These are phyloP conservation scores for Megalops cyprinoides DNA, from an alignment of 2,797 vertebrate genomes.

Conservation along the genomic window DNA sequence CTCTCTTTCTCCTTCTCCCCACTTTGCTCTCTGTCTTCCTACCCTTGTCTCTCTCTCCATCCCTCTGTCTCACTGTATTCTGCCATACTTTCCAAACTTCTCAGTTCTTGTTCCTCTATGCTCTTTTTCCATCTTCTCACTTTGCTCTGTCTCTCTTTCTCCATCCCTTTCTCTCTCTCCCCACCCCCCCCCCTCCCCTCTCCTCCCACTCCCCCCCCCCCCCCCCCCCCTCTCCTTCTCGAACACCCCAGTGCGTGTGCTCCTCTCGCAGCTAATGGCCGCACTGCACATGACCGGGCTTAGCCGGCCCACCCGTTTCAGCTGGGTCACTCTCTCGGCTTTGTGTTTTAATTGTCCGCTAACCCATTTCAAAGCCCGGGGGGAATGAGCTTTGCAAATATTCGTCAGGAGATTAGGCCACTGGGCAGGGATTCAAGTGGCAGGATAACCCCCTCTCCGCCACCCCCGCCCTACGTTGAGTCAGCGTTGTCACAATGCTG, in stretches of 20 bases:
- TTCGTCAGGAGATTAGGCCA: conserved; percentile 43
- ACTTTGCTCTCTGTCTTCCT: conserved; percentile 51
- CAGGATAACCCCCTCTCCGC: conserved; percentile 44
- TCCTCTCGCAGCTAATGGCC: neutral
- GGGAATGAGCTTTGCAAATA: conserved; percentile 28
- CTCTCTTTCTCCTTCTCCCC: conserved; percentile 34
- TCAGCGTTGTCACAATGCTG: neutral
- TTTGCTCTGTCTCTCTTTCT: neutral
- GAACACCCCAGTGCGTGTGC: neutral
- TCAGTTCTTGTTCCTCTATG: conserved; percentile 23
- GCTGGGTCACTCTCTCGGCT: conserved; percentile 12
- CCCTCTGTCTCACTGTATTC: neutral
- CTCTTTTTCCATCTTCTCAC: neutral
- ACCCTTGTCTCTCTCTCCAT: conserved; percentile 36
- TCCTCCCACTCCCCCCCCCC: neutral
- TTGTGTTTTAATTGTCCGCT: conserved; percentile 33
- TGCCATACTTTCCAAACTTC: neutral
- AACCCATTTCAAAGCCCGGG: conserved; percentile 28
- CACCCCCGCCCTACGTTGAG: neutral
- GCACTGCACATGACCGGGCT: conserved; percentile 19
- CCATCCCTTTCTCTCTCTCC: conserved; percentile 28
- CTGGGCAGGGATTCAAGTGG: conserved; percentile 50
- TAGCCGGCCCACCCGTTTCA: conserved; percentile 7
- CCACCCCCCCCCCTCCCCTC: neutral
- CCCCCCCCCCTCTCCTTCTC: neutral